Percentiles rank a stretch among this genome's conserved stretches.
phyloP scores from a whole-genome alignment of 2,113 vertebrate genomes.

The Scopus umbretta region DNA sequence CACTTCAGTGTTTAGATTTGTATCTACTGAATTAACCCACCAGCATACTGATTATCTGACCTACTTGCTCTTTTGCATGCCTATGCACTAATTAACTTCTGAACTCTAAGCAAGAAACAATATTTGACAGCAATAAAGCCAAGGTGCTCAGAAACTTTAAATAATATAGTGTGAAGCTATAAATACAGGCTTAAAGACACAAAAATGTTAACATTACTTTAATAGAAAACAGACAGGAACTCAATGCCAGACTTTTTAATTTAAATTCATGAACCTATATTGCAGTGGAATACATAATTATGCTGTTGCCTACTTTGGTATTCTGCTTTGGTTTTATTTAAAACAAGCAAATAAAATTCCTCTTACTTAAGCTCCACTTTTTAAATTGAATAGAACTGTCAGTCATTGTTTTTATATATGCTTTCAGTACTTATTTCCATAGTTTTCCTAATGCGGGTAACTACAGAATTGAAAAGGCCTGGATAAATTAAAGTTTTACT shows the following conservation, averaged over 20 bases:
- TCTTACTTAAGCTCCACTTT: not conserved
- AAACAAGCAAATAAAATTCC: not conserved
- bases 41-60: not conserved
- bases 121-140: not conserved
- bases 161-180: not conserved
- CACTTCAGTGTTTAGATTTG: not conserved
- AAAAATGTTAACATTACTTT: not conserved
- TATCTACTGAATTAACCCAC: not conserved
- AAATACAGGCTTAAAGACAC: not conserved
- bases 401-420: not conserved
- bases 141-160: not conserved
- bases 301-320: not conserved
- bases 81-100: constrained; percentile 1
- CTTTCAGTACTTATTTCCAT: not conserved
- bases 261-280: not conserved
- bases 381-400: not conserved
- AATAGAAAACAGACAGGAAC: not conserved
- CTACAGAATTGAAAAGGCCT: not conserved
- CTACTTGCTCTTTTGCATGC: not conserved
- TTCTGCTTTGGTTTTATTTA: not conserved
- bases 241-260: not conserved
- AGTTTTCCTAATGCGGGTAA: not conserved
- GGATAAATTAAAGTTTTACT: not conserved
- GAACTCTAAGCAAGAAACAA: not conserved
- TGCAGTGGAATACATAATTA: not conserved